phyloP scores from a whole-genome alignment of 1,140 invertebrate species.

The Batillaria attramentaria region DNA sequence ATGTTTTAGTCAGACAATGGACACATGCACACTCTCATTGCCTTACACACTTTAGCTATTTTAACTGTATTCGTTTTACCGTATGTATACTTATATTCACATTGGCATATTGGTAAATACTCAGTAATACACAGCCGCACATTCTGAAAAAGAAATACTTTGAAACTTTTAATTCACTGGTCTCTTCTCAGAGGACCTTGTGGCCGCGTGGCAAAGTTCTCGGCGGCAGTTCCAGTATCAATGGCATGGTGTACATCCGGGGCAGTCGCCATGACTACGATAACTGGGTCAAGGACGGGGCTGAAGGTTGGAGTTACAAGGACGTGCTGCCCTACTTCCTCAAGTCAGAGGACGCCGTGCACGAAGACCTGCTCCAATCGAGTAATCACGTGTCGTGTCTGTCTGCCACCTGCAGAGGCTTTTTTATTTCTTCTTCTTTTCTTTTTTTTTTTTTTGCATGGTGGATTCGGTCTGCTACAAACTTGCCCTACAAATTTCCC shows the following conservation, averaged over 20 bases:
- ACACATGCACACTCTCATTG: too few species aligned
- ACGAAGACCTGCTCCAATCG: constrained; percentile 5
- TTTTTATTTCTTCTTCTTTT: background rate
- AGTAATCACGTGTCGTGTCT: too few species aligned
- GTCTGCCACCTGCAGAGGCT: background rate
- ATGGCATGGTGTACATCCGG: constrained; percentile 69
- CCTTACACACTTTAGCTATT: too few species aligned
- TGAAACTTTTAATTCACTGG: too few species aligned
- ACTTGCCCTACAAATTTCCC: background rate
- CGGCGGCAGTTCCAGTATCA: constrained; percentile 25
- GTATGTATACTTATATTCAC: too few species aligned
- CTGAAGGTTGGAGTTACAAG: constrained; percentile 90
- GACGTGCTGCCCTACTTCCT: constrained; percentile 92
- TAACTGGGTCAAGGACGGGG: constrained; percentile 89
- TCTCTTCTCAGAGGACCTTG: constrained; percentile 28
- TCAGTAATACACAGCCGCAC: too few species aligned
- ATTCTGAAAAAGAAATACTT: too few species aligned
- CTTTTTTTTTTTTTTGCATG: background rate
- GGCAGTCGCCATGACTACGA: constrained; percentile 94
- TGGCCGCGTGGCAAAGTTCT: constrained; percentile 37
- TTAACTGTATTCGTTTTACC: too few species aligned
- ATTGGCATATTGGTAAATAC: too few species aligned
- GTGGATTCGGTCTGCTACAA: background rate
- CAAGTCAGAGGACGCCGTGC: constrained; percentile 76
- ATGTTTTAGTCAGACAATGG: too few species aligned